phyloP scores from a whole-genome alignment of 2,888 invertebrate genomes.

The Leucophenga montana region DNA sequence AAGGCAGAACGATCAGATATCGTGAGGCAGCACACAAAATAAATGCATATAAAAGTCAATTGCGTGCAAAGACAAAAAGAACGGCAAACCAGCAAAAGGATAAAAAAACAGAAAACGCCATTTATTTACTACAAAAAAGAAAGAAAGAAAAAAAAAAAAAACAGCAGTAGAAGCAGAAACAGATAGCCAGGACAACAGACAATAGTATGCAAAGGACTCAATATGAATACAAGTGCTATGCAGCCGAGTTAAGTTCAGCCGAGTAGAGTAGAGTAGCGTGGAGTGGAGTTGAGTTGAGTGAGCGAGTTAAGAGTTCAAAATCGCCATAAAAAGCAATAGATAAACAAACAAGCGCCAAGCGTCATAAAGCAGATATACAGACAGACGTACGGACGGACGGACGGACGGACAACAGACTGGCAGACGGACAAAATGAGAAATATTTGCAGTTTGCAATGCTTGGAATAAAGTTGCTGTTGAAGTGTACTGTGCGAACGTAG shows the following conservation, averaged over 20 bases:
- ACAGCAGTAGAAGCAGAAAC: too few relatives aligned
- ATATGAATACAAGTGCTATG: too few relatives aligned
- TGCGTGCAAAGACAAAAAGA: conserved; percentile 8
- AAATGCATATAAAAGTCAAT: conserved; percentile 22
- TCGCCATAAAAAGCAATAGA: background rate
- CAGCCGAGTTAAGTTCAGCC: background rate
- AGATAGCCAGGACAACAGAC: too few relatives aligned
- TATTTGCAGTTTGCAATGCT: too few relatives aligned
- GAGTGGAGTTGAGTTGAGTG: background rate
- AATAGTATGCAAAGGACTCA: too few relatives aligned
- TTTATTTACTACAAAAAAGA: too few relatives aligned
- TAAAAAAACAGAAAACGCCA: too few relatives aligned
- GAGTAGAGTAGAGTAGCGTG: background rate
- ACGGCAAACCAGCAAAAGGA: too few relatives aligned
- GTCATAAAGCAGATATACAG: conserved; percentile 23
- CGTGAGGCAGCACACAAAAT: background rate
- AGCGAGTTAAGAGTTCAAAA: conserved; percentile 4
- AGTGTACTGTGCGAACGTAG: too few relatives aligned
- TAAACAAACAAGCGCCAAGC: conserved; percentile 30
- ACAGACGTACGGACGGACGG: conserved; percentile 29
- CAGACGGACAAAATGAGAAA: conserved; percentile 7
- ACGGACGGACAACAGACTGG: conserved; percentile 19
- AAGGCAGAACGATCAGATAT: background rate
- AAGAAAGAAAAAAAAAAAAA: too few relatives aligned
- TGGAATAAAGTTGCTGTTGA: too few relatives aligned